A percentile compares a stretch with the other conserved stretches of the same genome.
Evolutionary conservation across 92 coral and sea anemone genomes (phyloP).

Genomic region (Hydrozoanthus gracilis): DNA sequence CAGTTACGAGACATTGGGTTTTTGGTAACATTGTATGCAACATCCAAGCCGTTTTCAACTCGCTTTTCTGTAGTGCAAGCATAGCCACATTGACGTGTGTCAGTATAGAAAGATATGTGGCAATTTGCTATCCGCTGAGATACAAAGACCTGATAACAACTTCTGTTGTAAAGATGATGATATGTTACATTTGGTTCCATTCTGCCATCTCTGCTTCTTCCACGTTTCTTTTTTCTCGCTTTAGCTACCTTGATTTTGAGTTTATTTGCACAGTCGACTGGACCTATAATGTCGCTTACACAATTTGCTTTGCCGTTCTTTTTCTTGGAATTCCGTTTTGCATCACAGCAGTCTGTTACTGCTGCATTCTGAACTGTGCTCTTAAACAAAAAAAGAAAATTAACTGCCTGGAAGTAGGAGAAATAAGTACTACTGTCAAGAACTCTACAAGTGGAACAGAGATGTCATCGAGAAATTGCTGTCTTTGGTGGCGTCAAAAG

Average conservation of each 20-base stretch:
- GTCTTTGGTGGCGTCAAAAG: background rate
- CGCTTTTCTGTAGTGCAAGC: conserved; percentile 83
- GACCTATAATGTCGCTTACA: conserved; percentile 61
- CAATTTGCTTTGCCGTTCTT: conserved; percentile 61
- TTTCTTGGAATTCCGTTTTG: conserved; percentile 71
- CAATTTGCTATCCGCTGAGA: conserved; percentile 75
- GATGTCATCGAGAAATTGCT: background rate
- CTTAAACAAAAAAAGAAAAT: conserved; percentile 67
- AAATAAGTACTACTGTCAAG: conserved; percentile 36
- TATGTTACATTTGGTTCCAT: conserved; percentile 76
- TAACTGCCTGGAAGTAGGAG: conserved; percentile 71
- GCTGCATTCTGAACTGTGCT: conserved; percentile 72
- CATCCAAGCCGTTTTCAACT: conserved; percentile 66
- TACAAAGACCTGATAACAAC: conserved; percentile 75
- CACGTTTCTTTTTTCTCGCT: conserved; percentile 73
- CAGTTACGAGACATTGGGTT: conserved; percentile 73
- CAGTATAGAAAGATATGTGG: conserved; percentile 81
- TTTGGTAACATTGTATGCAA: conserved; percentile 80
- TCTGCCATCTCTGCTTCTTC: conserved; percentile 61
- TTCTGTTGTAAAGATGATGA: conserved; percentile 47
- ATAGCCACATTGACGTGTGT: conserved; percentile 78
- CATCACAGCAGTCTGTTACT: conserved; percentile 61
- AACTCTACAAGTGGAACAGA: background rate
- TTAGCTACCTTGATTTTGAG: conserved; percentile 67
- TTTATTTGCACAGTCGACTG: conserved; percentile 86